phyloP scores from a whole-genome alignment of 2,113 vertebrate genomes.

The Mastomys natalensis region DNA sequence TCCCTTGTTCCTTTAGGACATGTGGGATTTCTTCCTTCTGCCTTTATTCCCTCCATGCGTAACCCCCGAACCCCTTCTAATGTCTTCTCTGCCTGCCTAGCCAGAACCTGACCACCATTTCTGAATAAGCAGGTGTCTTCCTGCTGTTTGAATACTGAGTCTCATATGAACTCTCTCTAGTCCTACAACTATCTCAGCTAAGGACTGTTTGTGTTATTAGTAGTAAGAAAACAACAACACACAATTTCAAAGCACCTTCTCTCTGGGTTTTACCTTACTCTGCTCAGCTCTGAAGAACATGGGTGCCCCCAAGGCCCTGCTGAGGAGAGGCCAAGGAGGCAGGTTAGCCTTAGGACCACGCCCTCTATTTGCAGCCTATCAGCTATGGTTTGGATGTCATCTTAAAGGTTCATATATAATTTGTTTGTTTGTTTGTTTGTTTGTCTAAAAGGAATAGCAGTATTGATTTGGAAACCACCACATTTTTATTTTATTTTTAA shows the following conservation, averaged over 20 bases:
- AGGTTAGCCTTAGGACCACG: fast-evolving
- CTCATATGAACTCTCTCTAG: background rate
- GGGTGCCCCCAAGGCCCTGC: background rate
- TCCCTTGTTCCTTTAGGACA: background rate
- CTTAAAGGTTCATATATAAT: background rate
- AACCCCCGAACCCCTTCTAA: background rate
- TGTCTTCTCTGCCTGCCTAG: background rate
- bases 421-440: background rate
- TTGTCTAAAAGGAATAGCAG: conserved; percentile 26
- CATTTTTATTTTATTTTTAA: background rate
- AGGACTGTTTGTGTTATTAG: background rate
- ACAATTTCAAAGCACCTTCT: conserved; percentile 7
- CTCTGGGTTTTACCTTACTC: background rate
- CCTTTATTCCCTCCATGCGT: fast-evolving
- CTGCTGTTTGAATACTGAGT: background rate
- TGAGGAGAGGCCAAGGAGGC: background rate
- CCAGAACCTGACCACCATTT: background rate
- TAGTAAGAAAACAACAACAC: conserved; percentile 21
- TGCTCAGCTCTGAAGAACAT: background rate
- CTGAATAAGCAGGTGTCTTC: fast-evolving
- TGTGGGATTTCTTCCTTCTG: fast-evolving
- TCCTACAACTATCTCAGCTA: background rate
- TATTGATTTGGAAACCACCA: conserved; percentile 55
- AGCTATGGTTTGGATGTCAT: background rate
- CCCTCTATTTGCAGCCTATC: background rate